Base-by-base conservation (phyloP, 2,113 vertebrate species). In the Salvelinus namaycush region DNA sequence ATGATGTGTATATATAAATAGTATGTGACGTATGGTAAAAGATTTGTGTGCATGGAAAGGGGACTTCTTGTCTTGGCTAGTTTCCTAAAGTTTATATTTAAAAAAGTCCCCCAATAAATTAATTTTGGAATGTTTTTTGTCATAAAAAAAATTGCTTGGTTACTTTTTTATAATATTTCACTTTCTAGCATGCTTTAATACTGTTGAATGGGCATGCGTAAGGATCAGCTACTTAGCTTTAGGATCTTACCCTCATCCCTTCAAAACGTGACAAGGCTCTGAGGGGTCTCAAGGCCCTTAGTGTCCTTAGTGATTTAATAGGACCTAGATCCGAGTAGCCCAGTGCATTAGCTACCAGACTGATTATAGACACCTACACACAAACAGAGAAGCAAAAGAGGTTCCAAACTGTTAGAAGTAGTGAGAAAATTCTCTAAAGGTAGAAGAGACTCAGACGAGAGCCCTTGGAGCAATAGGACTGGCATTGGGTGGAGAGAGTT, bases 181-280 rank as follows among this genome's bases (percentile, higher is more conserved):
- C 95, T 97, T 67, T 97, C 96, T 98, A 97, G 97, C 98, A 99
- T 99, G 97, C 98, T 96, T 95, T 14, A 18, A 54, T 89, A 95
- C 93, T 93, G 95, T 95, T 96, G 94, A 95, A 95, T 89, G 89
- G 95, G 97, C 98, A 99, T 99, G 98, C 98, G 97, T 96, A 98
- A 98, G 96, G 96, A 96, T 97, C 95, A 95, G 96, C 97, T 97
- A 92, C 97, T 97, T 95, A 93, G 93, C 92, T 96, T 95, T 95
- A 26, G 94, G 91, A 94, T 97, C 98, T 99, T 99, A 99, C 98
- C 98, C 97, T 99, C 98, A 99, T 99, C 94, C 98, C 98, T 97
- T 99, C 98, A 99, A 99, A 99, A 97, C 98, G 97, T 96, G 98
- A 99, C 93, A 99, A 98, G 96, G 98, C 98, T 98, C 98, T 99